Evolutionary conservation across 2,797 vertebrate genomes (phyloP).

Genomic region (Pempheris klunzingeri): DNA sequence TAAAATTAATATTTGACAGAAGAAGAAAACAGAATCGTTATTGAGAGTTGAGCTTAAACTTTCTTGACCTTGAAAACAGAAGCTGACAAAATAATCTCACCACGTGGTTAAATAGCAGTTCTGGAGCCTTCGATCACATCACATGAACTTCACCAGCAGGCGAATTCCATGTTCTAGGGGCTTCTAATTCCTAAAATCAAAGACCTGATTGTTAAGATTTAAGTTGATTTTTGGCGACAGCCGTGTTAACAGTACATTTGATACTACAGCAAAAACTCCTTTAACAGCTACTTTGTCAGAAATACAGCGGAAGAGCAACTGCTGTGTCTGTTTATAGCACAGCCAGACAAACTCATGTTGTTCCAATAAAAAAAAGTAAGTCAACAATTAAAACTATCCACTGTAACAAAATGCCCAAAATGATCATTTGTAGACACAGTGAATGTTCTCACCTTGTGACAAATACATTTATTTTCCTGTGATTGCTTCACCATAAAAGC

Average conservation of each 20-base stretch:
- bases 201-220: too few species aligned
- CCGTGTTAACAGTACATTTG: too few species aligned
- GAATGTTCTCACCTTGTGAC: background rate
- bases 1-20: conserved; percentile 22
- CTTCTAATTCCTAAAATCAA: background rate
- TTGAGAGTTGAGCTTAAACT: conserved; percentile 5
- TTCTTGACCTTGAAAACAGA: background rate
- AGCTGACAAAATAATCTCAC: background rate
- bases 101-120: background rate
- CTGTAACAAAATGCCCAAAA: too few species aligned
- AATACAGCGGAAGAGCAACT: too few species aligned
- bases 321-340: too few species aligned
- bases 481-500: background rate
- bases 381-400: background rate
- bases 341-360: too few species aligned
- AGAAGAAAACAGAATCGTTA: background rate
- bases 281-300: background rate
- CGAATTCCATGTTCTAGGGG: background rate
- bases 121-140: background rate
- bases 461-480: background rate
- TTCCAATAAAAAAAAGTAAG: background rate
- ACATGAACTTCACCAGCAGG: background rate
- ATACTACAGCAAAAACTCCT: background rate
- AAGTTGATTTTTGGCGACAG: background rate
- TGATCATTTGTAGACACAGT: too few species aligned